These are phyloP conservation scores for Zaprionus tsacasi DNA, from an alignment of 1,140 invertebrate species.

Conservation along the genomic window DNA sequence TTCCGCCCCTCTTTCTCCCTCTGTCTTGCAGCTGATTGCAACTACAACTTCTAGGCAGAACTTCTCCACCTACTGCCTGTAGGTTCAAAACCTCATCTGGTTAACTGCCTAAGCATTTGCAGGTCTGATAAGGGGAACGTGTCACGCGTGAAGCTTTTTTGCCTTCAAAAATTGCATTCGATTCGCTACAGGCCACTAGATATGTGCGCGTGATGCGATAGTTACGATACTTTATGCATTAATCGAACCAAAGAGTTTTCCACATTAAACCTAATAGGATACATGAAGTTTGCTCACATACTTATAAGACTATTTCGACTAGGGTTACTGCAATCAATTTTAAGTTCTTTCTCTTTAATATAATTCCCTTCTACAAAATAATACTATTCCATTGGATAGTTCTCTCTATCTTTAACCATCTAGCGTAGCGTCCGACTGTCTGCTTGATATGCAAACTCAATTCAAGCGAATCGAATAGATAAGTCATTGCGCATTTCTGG, in stretches of 20 bases:
- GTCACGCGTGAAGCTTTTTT: constrained; percentile 7
- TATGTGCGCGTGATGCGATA: not conserved
- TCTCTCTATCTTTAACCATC: not conserved
- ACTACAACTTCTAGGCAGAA: constrained; percentile 6
- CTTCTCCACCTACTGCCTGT: too few species aligned
- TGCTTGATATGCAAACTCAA: not conserved
- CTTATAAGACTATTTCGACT: too few species aligned
- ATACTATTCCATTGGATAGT: not conserved
- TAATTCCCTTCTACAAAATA: not conserved
- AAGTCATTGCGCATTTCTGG: constrained; percentile 18
- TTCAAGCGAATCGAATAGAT: constrained; percentile 4
- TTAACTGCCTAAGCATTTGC: constrained; percentile 3
- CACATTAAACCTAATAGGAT: too few species aligned
- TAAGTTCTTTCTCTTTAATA: not conserved
- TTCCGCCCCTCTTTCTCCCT: not conserved
- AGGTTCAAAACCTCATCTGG: not conserved
- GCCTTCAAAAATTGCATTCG: constrained; percentile 17
- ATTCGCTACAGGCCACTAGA: not conserved
- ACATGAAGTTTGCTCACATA: too few species aligned
- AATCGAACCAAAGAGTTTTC: not conserved
- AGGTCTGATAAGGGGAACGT: constrained; percentile 7
- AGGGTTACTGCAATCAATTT: not conserved
- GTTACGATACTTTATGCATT: not conserved
- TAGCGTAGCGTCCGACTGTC: constrained; percentile 25
- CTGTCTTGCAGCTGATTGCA: constrained; percentile 15